Percentiles rank a stretch among this genome's conserved stretches.
Conservation (phyloP, 2,113 vertebrate genomes). For the Oophaga pumilio region DNA sequence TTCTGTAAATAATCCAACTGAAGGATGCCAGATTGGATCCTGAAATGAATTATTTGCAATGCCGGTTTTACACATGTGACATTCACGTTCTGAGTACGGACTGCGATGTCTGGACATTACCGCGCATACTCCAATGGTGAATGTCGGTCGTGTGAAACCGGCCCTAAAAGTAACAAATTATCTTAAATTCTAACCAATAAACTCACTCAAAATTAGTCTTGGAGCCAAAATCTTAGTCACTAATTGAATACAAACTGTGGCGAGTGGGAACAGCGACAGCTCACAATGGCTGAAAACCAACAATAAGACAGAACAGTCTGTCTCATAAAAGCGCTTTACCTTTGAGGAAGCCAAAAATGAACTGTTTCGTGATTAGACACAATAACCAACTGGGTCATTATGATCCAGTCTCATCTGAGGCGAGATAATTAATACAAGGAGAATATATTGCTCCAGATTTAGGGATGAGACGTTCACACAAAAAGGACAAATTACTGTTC, state of each 20-base stretch:
- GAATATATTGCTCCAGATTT: conserved; percentile 7
- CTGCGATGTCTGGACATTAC: no score
- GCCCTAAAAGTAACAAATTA: no score
- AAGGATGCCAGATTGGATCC: no score
- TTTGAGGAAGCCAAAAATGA: neutral
- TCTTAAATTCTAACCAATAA: no score
- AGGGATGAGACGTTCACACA: neutral
- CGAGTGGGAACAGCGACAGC: neutral
- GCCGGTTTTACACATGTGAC: no score
- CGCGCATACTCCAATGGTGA: no score
- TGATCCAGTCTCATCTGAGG: neutral
- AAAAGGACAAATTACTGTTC: neutral
- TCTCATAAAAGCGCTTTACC: neutral
- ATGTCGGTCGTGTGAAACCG: no score
- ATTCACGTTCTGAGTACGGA: no score
- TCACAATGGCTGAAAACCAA: neutral
- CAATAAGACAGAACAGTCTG: neutral
- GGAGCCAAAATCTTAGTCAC: neutral
- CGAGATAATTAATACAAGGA: conserved; percentile 7
- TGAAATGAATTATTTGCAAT: no score
- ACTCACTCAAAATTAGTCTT: neutral
- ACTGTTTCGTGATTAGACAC: conserved; percentile 6
- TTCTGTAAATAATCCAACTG: no score
- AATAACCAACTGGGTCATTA: neutral
- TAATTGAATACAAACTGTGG: neutral